These are phyloP conservation scores for Tetheella fluctuosa DNA, from an alignment of 2,888 invertebrate genomes.

Conservation along the genomic window DNA sequence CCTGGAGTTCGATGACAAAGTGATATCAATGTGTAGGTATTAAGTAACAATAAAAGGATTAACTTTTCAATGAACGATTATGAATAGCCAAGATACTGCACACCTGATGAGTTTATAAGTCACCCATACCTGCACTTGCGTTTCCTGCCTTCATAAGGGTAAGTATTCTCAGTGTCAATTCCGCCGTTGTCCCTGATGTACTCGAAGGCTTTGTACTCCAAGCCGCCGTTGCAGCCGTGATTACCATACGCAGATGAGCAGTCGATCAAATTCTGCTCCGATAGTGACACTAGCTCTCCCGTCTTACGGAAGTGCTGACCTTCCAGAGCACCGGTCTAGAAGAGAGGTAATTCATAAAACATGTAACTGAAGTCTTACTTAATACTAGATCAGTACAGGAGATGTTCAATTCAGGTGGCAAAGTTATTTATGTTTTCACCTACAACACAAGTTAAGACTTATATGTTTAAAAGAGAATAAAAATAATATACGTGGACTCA, in stretches of 20 bases:
- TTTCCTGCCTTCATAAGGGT: slow-evolving; percentile 93
- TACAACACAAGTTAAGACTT: too few relatives aligned
- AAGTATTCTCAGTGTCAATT: slow-evolving; percentile 94
- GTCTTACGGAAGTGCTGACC: slow-evolving; percentile 93
- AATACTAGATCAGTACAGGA: too few relatives aligned
- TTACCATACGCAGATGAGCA: slow-evolving; percentile 93
- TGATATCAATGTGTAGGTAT: too few relatives aligned
- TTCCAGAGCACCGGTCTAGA: slow-evolving; percentile 94
- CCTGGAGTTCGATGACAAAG: too few relatives aligned
- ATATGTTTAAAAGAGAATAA: too few relatives aligned
- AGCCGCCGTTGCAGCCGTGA: slow-evolving; percentile 95
- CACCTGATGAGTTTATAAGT: too few relatives aligned
- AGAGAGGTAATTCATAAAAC: not conserved
- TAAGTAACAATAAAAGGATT: too few relatives aligned
- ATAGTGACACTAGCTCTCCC: slow-evolving; percentile 91
- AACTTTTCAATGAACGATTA: too few relatives aligned
- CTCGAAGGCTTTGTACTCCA: slow-evolving; percentile 92
- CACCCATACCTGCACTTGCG: slow-evolving; percentile 87
- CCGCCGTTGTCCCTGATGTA: slow-evolving; percentile 93
- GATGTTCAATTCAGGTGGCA: too few relatives aligned
- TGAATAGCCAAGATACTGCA: too few relatives aligned
- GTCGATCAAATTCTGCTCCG: slow-evolving; percentile 96
- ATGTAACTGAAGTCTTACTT: too few relatives aligned
- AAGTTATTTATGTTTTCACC: too few relatives aligned
- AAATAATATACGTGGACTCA: slow-evolving; percentile 67